Evolutionary conservation across 2,888 invertebrate species (phyloP).

Genomic region (Tipula confusa): DNA sequence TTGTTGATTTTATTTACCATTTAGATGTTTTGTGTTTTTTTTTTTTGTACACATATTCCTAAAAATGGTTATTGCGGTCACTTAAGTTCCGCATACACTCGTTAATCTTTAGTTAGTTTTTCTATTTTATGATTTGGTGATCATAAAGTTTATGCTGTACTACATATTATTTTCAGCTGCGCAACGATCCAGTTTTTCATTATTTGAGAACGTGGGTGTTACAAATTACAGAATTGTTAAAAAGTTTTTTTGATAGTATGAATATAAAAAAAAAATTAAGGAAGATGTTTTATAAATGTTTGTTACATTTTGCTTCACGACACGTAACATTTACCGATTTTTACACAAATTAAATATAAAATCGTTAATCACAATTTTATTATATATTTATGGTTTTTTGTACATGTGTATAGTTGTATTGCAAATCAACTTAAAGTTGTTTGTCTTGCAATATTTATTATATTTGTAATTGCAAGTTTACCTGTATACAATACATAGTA

Average conservation of each 20-base stretch:
- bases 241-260: not conserved
- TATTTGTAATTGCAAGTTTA: conserved; percentile 3
- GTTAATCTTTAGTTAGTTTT: not conserved
- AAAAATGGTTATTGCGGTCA: conserved; percentile 7
- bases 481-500: not conserved
- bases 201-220: not conserved
- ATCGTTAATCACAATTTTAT: not conserved
- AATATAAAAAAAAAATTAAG: not conserved
- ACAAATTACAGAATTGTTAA: not conserved
- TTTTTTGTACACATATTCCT: not conserved
- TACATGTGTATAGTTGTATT: not conserved
- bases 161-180: not conserved
- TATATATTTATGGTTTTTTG: not conserved
- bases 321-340: not conserved
- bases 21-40: not conserved
- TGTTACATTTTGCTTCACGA: not conserved
- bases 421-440: conserved; percentile 9
- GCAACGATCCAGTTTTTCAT: not conserved
- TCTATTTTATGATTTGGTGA: not conserved
- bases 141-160: not conserved
- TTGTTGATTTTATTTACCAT: not conserved
- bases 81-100: not conserved
- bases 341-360: not conserved
- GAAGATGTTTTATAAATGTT: not conserved
- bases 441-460: conserved; percentile 6